phyloP scores from a whole-genome alignment of 2,888 invertebrate genomes.

The Gymnosoma rotundatum region DNA sequence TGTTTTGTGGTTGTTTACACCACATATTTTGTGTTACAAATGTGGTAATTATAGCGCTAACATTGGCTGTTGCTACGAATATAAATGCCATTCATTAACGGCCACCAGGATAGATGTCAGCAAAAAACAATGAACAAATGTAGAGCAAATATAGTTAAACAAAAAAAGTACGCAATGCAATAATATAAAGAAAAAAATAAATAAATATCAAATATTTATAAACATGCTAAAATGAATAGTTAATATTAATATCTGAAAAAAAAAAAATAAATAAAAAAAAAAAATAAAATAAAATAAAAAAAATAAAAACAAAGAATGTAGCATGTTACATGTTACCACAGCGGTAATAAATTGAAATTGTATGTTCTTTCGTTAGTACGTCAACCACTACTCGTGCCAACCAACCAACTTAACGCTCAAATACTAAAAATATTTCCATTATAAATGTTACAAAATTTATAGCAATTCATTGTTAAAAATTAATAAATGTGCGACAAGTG shows the following conservation, averaged over 20 bases:
- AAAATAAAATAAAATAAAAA: not conserved
- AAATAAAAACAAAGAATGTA: not conserved
- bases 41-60: conserved; percentile 60
- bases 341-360: conserved; percentile 50
- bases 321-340: conserved; percentile 46
- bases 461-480: conserved; percentile 45
- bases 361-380: conserved; percentile 13
- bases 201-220: not conserved
- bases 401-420: not conserved
- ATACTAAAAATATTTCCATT: conserved; percentile 8
- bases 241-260: conserved; percentile 32
- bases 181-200: conserved; percentile 14
- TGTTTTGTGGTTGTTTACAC: conserved; percentile 54
- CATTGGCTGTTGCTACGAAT: conserved; percentile 33
- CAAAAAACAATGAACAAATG: conserved; percentile 25
- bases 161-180: conserved; percentile 11
- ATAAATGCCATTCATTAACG: conserved; percentile 51
- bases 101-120: conserved; percentile 47
- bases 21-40: conserved; percentile 56
- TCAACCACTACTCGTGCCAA: not conserved
- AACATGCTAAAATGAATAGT: conserved; percentile 26
- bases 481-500: conserved; percentile 42
- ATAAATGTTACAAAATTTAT: conserved; percentile 47
- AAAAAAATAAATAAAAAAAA: too few species aligned
- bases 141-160: conserved; percentile 26